Base-by-base conservation (phyloP, 2,797 vertebrate genomes). In the Remorina albescens region DNA sequence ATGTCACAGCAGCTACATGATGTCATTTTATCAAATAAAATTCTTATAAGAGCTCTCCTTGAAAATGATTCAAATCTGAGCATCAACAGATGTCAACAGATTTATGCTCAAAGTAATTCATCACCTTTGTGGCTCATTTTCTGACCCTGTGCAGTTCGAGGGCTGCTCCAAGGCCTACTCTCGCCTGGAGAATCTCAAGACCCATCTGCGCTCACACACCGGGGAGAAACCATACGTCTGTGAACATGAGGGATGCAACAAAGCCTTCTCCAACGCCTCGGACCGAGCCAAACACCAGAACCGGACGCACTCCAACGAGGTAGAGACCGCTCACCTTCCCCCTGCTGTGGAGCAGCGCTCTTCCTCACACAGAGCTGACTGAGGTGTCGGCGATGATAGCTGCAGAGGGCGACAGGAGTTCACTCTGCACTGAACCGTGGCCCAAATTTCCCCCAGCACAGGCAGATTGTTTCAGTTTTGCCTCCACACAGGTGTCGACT, bases 231-330 rank as follows among this genome's bases (percentile, higher is more conserved):
- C 97, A 0, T 99, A 99, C 23, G 96, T 99, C 80, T 99, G 98
- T 10, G 98, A 99, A 85, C 97, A 99, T 0, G 97, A 99, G 76
- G 97, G 97, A 49, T 99, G 98, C 93, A 98, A 97, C 95, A 99
- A 99, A 83, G 98, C 98, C 41, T 99, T 99, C 92, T 99, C 97
- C 62, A 99, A 99, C 0, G 98, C 98, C 1, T 99, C 98, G 0
- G 98, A 99, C 88, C 95, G 98, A 21, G 98, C 98, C 90, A 99
- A 99, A 80, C 98, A 99, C 93, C 98, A 99, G 94, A 99, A 99
- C 94, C 94, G 98, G 74, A 99, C 98, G 2, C 98, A 99, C 94
- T 99, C 98, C 82, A 99, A 98, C 60, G 97, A 94, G 93, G 93
- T 94, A 84, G 59, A 10, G 11, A 25, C 21, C 39, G n/a, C n/a